Conservation (phyloP, 2,888 invertebrate genomes). For the Crematogaster levior region DNA sequence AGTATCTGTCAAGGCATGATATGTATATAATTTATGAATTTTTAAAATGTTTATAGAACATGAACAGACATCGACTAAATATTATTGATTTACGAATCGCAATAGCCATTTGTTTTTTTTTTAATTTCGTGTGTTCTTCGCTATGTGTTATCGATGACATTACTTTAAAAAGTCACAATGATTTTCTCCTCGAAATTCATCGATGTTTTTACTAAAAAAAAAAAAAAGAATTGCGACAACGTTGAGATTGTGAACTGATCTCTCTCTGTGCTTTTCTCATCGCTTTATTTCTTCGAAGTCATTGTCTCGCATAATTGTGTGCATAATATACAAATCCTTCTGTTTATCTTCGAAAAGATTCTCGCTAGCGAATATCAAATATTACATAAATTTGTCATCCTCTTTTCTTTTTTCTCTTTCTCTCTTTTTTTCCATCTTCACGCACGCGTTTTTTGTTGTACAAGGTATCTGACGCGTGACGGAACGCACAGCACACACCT, state of each 20-base stretch:
- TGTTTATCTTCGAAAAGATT: neutral
- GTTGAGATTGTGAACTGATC: neutral
- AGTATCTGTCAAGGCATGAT: neutral
- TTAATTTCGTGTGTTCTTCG: neutral
- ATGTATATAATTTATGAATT: neutral
- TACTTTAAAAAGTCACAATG: neutral
- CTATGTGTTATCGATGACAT: slow-evolving; percentile 1
- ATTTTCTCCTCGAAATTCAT: neutral
- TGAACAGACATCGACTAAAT: neutral
- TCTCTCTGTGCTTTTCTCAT: neutral
- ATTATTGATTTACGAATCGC: neutral
- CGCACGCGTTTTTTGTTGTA: neutral
- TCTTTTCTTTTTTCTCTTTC: neutral
- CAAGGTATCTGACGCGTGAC: slow-evolving; percentile 4
- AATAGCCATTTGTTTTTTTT: neutral
- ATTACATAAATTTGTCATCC: slow-evolving; percentile 45
- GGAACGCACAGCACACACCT: neutral
- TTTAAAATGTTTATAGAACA: neutral
- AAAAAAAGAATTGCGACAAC: neutral
- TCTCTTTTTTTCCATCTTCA: slow-evolving; percentile 3
- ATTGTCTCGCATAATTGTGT: slow-evolving; percentile 1
- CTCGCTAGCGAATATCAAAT: slow-evolving; percentile 14
- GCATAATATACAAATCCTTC: slow-evolving; percentile 30
- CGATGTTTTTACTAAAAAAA: neutral
- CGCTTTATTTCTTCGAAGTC: slow-evolving; percentile 19